A percentile compares a stretch with the other conserved stretches of the same genome.
Evolutionary conservation across 2,888 invertebrate species (phyloP).

Genomic region (Plebejus argus): DNA sequence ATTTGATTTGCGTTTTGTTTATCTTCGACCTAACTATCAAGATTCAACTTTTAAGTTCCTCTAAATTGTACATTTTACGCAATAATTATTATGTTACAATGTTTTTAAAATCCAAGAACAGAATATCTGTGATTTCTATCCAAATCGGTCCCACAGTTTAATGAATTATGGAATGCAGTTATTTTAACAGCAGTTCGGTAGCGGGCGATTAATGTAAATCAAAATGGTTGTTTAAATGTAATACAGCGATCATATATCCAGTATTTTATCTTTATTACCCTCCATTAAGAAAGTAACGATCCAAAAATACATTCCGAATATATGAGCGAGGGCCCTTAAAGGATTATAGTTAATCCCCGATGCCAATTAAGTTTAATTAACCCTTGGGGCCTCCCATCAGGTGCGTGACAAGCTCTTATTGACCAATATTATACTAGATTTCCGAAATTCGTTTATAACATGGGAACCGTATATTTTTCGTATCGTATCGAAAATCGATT

Average conservation of each 20-base stretch:
- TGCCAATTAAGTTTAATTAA: neutral
- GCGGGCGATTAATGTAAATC: constrained; percentile 9
- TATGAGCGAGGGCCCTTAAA: neutral
- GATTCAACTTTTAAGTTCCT: no score
- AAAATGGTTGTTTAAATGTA: neutral
- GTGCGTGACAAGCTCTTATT: neutral
- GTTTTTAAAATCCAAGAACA: no score
- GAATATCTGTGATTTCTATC: neutral
- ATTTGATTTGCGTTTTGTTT: no score
- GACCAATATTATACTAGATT: neutral
- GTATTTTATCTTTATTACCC: neutral
- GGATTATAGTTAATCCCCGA: constrained; percentile 3
- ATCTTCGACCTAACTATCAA: no score
- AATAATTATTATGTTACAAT: no score
- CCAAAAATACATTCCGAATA: constrained; percentile 13
- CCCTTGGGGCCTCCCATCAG: constrained; percentile 11
- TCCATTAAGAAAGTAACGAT: constrained; percentile 16
- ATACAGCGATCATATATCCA: neutral
- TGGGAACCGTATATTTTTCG: neutral
- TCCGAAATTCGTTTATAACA: neutral
- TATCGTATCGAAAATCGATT: no score
- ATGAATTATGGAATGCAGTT: neutral
- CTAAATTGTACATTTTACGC: no score
- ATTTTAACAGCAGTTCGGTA: neutral
- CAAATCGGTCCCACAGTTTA: neutral